These are phyloP conservation scores for Cheumatopsyche charites DNA, from an alignment of 1,140 invertebrate species.

Conservation along the genomic window DNA sequence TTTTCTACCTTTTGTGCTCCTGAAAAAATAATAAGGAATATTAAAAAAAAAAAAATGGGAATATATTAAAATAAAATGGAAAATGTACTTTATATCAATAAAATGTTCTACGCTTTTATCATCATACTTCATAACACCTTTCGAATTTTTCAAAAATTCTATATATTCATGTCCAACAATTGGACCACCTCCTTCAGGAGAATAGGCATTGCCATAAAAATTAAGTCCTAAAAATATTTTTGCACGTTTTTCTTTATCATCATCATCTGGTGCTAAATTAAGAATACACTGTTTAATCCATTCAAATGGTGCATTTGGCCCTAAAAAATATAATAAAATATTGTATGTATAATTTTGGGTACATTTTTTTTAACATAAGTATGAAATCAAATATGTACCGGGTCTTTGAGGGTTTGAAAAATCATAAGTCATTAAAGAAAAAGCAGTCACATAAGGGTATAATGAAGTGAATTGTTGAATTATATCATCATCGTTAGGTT, in stretches of 20 bases:
- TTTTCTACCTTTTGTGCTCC: slow-evolving; percentile 68
- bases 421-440: slow-evolving; percentile 96
- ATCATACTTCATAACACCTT: slow-evolving; percentile 76
- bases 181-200: slow-evolving; percentile 74
- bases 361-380: slow-evolving; percentile 4
- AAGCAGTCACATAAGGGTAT: slow-evolving; percentile 77
- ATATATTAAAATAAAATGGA: background rate
- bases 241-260: slow-evolving; percentile 63
- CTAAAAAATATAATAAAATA: slow-evolving; percentile 51
- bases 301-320: slow-evolving; percentile 83
- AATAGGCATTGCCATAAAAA: slow-evolving; percentile 93
- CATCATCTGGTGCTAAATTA: slow-evolving; percentile 69
- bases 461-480: slow-evolving; percentile 79
- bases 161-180: slow-evolving; percentile 82
- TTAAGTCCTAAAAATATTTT: slow-evolving; percentile 91
- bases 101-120: slow-evolving; percentile 82
- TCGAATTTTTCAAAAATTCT: slow-evolving; percentile 69
- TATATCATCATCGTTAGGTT: slow-evolving; percentile 73
- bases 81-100: slow-evolving; percentile 78
- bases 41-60: slow-evolving; percentile 15
- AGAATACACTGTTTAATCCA: slow-evolving; percentile 85
- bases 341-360: background rate
- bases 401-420: slow-evolving; percentile 83
- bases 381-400: slow-evolving; percentile 57
- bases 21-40: slow-evolving; percentile 54